phyloP scores from a whole-genome alignment of 2,113 vertebrate genomes.

The Clupea harengus region DNA sequence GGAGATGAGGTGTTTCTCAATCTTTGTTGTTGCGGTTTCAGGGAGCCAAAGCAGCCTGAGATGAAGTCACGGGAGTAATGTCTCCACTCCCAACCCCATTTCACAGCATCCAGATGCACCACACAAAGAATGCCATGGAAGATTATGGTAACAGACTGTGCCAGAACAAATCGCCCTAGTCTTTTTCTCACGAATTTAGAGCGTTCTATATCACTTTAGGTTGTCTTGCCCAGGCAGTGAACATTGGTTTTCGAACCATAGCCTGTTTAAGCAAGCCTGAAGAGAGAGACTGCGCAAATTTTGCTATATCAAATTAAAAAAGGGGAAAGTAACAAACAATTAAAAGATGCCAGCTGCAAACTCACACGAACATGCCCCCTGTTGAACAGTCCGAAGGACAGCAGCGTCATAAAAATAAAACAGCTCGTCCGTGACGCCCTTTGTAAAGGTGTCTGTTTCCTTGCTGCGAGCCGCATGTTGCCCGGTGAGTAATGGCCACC shows the following conservation, averaged over 20 bases:
- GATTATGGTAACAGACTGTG: slow-evolving; percentile 1
- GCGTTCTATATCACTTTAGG: background rate
- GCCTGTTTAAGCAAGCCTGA: background rate
- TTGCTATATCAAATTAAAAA: background rate
- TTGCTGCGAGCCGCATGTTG: background rate
- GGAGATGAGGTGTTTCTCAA: background rate
- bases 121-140: background rate
- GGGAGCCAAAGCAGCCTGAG: background rate
- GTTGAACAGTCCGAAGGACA: background rate
- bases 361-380: background rate
- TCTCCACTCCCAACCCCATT: background rate
- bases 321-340: background rate
- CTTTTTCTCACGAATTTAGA: background rate
- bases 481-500: background rate
- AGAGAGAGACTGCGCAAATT: background rate
- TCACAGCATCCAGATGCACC: background rate
- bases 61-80: background rate
- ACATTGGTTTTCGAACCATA: background rate
- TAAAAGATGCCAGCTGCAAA: background rate
- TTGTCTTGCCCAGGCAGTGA: background rate
- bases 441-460: slow-evolving; percentile 10
- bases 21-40: background rate
- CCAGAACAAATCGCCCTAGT: background rate
- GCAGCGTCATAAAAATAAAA: background rate
- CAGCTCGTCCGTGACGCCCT: background rate